Conservation (phyloP, 2,888 invertebrate genomes). For the Hydroisotoma schaefferi region DNA sequence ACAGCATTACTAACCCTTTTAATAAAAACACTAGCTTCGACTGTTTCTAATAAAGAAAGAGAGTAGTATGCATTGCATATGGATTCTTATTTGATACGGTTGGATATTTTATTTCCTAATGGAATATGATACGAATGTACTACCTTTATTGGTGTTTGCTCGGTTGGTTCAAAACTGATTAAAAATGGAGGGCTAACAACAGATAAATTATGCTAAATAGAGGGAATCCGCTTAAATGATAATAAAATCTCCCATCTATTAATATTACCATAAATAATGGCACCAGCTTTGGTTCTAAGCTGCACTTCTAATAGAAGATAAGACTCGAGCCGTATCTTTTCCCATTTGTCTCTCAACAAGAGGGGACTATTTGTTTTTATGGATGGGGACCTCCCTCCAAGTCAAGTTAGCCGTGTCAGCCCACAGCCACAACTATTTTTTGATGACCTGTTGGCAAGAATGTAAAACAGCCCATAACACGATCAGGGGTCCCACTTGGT, state of each 20-base stretch:
- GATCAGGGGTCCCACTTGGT: slow-evolving; percentile 22
- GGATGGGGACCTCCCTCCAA: slow-evolving; percentile 33
- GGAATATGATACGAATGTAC: no score
- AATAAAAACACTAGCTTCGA: no score
- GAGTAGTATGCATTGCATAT: no score
- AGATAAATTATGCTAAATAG: slow-evolving; percentile 2
- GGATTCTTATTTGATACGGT: no score
- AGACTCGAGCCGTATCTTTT: no score
- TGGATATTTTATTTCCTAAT: no score
- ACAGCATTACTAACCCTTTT: no score
- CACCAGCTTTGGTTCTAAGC: no score
- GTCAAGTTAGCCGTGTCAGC: slow-evolving; percentile 9
- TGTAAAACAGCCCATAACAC: slow-evolving; percentile 43
- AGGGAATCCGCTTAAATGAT: slow-evolving; percentile 4
- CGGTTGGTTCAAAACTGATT: background rate
- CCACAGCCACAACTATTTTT: slow-evolving; percentile 31
- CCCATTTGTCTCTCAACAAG: slow-evolving; percentile 12
- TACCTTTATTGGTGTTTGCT: no score
- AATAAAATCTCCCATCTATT: background rate
- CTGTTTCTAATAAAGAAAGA: no score
- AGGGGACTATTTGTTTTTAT: slow-evolving; percentile 33
- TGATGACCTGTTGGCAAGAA: slow-evolving; percentile 39
- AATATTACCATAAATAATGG: no score
- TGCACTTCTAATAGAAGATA: no score
- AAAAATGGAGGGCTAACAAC: slow-evolving; percentile 1